Evolutionary conservation across 2,113 vertebrate genomes (phyloP).

Genomic region (Misgurnus mizolepis): DNA sequence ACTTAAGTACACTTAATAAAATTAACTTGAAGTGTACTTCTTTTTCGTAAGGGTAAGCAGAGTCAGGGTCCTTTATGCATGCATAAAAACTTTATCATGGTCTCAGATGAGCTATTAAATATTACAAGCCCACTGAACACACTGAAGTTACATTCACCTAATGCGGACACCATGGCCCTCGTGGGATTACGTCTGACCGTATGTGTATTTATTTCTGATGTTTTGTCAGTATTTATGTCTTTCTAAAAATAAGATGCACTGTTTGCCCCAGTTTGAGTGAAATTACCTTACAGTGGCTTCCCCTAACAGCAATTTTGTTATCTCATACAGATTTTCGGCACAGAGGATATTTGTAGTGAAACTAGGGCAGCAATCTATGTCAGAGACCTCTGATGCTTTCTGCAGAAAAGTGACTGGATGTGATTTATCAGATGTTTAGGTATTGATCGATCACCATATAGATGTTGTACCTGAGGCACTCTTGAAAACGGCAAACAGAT

Average conservation of each 20-base stretch:
- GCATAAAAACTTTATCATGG: slow-evolving; percentile 37
- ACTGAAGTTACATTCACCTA: slow-evolving; percentile 4
- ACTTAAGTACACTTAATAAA: too few species aligned
- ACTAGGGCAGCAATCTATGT: slow-evolving; percentile 10
- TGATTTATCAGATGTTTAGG: background rate
- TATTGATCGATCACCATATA: too few species aligned
- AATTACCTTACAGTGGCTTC: background rate
- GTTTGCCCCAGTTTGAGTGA: slow-evolving; percentile 31
- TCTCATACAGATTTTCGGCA: background rate
- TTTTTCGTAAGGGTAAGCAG: too few species aligned
- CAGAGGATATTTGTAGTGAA: background rate
- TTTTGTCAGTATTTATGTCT: slow-evolving; percentile 1
- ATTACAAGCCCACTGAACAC: background rate
- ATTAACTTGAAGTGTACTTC: too few species aligned
- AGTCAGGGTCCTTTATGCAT: slow-evolving; percentile 33
- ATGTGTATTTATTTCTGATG: slow-evolving; percentile 24
- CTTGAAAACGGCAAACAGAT: background rate
- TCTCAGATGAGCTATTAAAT: slow-evolving; percentile 44
- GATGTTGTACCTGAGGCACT: too few species aligned
- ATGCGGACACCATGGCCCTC: slow-evolving; percentile 18
- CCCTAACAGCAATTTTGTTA: background rate
- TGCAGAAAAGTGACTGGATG: background rate
- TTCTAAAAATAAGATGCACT: slow-evolving; percentile 18
- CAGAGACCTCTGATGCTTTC: background rate
- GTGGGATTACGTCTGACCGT: background rate